These are phyloP conservation scores for Drosophila obscura DNA, from an alignment of 1,140 invertebrate genomes.

Conservation along the genomic window DNA sequence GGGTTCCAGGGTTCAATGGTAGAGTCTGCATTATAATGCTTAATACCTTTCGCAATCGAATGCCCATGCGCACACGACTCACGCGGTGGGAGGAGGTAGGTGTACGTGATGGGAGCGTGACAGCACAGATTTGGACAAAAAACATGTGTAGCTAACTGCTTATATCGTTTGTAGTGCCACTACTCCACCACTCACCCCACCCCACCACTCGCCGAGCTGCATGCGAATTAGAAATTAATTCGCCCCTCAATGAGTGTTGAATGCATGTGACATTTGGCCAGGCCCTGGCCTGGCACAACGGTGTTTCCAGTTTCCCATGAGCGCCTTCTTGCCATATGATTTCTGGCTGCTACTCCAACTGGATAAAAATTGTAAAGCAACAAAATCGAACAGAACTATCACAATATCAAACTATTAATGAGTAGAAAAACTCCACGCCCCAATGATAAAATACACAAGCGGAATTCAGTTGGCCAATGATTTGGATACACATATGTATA, in stretches of 20 bases:
- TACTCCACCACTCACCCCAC: not conserved
- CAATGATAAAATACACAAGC: too few species aligned
- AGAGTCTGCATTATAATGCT: conserved; percentile 35
- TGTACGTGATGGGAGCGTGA: conserved; percentile 70
- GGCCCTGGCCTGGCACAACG: not conserved
- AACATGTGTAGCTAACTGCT: conserved; percentile 82
- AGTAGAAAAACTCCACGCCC: too few species aligned
- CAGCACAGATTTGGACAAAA: conserved; percentile 76
- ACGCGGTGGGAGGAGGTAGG: not conserved
- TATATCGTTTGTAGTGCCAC: conserved; percentile 60
- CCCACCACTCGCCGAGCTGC: conserved; percentile 55
- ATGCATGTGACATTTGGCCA: conserved; percentile 39
- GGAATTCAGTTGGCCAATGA: too few species aligned
- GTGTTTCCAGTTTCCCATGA: too few species aligned
- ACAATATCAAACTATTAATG: too few species aligned
- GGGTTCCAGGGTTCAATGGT: conserved; percentile 7
- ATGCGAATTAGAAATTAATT: conserved; percentile 82
- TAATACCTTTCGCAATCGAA: conserved; percentile 36
- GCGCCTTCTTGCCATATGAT: too few species aligned
- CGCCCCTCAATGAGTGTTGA: conserved; percentile 61
- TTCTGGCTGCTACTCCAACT: too few species aligned
- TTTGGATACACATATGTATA: too few species aligned
- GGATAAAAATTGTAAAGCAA: too few species aligned
- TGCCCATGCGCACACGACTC: conserved; percentile 38
- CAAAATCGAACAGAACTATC: too few species aligned